phyloP scores from a whole-genome alignment of 2,113 vertebrate species.

The Sceloporus tristichus region DNA sequence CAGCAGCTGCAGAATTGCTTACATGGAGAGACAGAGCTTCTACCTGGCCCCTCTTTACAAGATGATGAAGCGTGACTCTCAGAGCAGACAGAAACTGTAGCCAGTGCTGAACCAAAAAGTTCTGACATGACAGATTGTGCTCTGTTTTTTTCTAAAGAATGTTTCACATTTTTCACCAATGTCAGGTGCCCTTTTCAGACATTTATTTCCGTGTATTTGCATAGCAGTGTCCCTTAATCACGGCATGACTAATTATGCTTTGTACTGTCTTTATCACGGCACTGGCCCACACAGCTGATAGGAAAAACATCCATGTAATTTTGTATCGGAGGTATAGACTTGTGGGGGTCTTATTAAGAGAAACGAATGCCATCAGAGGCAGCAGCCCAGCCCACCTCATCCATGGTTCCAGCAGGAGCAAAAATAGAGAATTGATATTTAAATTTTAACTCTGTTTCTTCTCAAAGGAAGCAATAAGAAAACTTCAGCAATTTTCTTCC shows the following conservation, averaged over 20 bases:
- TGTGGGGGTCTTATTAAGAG: not conserved
- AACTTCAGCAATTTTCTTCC: no score
- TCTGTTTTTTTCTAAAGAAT: not conserved
- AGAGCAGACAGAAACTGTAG: not conserved
- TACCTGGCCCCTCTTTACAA: not conserved
- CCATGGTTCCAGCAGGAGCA: not conserved
- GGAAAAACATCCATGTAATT: not conserved
- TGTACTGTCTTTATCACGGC: not conserved
- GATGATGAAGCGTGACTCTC: not conserved
- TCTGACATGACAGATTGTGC: not conserved
- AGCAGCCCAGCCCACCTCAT: not conserved
- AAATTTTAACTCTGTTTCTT: no score
- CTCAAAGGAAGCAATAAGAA: no score
- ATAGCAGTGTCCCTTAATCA: not conserved
- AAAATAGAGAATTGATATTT: no score
- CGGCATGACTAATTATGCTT: not conserved
- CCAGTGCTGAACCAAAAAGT: not conserved
- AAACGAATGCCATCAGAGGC: not conserved
- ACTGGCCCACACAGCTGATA: not conserved
- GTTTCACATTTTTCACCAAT: not conserved
- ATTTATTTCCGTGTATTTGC: not conserved
- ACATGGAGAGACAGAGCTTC: not conserved
- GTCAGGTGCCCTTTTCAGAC: not conserved
- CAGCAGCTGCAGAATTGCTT: not conserved
- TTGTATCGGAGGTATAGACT: not conserved